Base-by-base conservation (phyloP, 2,113 vertebrate genomes). In the Laticauda colubrina region DNA sequence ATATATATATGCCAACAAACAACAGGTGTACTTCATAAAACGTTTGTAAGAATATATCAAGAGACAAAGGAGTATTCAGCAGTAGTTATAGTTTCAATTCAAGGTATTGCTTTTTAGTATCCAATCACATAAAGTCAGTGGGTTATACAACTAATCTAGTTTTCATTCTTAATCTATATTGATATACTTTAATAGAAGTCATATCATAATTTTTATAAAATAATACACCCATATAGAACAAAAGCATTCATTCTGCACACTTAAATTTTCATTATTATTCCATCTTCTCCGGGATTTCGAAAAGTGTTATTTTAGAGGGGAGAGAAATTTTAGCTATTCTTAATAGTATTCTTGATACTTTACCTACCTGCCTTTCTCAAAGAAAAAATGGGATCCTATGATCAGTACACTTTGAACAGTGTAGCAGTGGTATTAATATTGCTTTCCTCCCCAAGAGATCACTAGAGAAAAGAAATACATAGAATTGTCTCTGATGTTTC, bases 151-250 rank as follows among this genome's bases (percentile, higher is more conserved):
- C 34, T 89, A 64, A 92, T 92, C 55, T 69, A 92, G 87, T 51
- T 56, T 57, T 85, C 55, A 88, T 69, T 85, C 39, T 57, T 89
- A 92, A 92, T 89, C 91, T 85, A 43, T 89, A 43, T 59, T 89
- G 53, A 92, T 89, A 89, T 81, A 64, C 53, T 89, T 92, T 85
- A 81, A 89, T 85, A 54, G 26, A 92, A 85, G 69, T 85, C 59
- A 55, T 75, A 48, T 89, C 39, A 85, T 55, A 85, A 43, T 23
- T 92, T 92, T 45, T 61, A 48, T 75, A 75, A 89, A 34, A 39
- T 43, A 39, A 26, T 89, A 56, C n/a, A 8, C 3, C 15, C 15
- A 26, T 21, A 53, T 21, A 57, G 54, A 85, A 56, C 24, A 39
- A 51, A 45, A 34, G 21, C 10, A 85, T 61, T 20, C 45, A 87